Base-by-base conservation (phyloP, 2,888 invertebrate genomes). In the Hirtodrosophila cameraria region DNA sequence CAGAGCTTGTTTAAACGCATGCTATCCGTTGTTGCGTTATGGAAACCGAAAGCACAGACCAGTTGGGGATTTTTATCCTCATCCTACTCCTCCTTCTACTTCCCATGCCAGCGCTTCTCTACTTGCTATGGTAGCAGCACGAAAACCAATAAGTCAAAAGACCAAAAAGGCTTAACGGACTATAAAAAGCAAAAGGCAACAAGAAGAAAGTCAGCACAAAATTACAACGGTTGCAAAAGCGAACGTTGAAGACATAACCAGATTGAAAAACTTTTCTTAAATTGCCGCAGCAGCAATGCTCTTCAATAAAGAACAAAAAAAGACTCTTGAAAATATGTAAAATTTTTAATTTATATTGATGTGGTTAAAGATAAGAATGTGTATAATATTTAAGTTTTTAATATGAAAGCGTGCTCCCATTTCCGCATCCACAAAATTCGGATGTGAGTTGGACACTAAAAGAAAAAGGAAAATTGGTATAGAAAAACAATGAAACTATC, bases 121-220 rank as follows among this genome's bases (percentile, higher is more conserved):
- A 54, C 45, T 57, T 52, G 35, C 61, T 41, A 41, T 57, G 52
- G 33, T 33, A 62, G 53, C 65, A 52, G 57, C 52, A 62, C 57
- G n/a, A 64, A 77, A 79, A 74, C 79, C 83, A 83, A 79, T 83
- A 80, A 74, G 75, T 79, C 77, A 76, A 79, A 73, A 62, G 66
- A 64, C 62, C 68, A 73, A 67, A 80, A 74, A 60, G 65, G 85
- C 82, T 84, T 84, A 85, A 75, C 77, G 70, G 75, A 70, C 81
- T 76, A 82, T 82, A 79, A 76, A 74, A 76, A 74, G 59, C 53
- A 65, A 67, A 62, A 70, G 63, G 61, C 66, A 81, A 68, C 73
- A 73, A 57, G 58, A 66, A 58, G 58, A 67, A 74, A 65, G 48
- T 61, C 60, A 61, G 62, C 63, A 75, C 57, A 75, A 74, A 75